Percentiles rank a stretch among this genome's conserved stretches.
Conservation (phyloP, 2,797 vertebrate genomes). For the Mus minutoides region DNA sequence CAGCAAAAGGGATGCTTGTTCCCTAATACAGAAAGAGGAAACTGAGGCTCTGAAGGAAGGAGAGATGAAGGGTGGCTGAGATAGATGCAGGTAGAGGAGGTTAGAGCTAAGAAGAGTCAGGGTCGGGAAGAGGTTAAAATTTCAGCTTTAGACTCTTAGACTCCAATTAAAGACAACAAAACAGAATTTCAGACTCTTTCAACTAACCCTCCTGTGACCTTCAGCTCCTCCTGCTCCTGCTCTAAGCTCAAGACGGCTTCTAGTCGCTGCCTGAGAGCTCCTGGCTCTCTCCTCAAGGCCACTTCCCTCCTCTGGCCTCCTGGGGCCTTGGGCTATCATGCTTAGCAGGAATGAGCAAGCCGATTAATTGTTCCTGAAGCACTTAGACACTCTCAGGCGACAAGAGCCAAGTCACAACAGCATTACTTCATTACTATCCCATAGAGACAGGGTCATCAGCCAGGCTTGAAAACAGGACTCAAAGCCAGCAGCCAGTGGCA, state of each 20-base stretch:
- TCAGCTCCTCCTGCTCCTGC: background rate
- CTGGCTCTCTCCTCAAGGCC: background rate
- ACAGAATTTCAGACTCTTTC: background rate
- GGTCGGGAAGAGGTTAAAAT: too few species aligned
- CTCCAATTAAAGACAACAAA: background rate
- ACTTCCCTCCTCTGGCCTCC: background rate
- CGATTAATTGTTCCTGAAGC: constrained; percentile 80
- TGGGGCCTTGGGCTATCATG: background rate
- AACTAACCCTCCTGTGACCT: background rate
- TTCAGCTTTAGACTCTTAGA: background rate
- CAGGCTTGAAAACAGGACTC: constrained; percentile 7
- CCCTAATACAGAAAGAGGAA: background rate
- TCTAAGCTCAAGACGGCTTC: background rate
- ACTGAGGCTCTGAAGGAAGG: background rate
- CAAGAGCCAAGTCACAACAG: constrained; percentile 56
- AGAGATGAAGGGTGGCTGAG: background rate
- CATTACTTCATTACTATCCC: constrained; percentile 77
- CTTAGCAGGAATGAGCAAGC: background rate
- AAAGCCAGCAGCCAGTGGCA: constrained; percentile 19
- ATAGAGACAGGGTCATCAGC: constrained; percentile 55
- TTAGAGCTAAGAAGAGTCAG: background rate
- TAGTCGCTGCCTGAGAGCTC: background rate
- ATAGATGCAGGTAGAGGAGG: background rate
- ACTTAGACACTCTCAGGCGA: constrained; percentile 81
- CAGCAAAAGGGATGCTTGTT: background rate